Percentiles rank a stretch among this genome's conserved stretches.
These are phyloP conservation scores for Coboldia fuscipes DNA, from an alignment of 1,140 invertebrate species.

Conservation along the genomic window DNA sequence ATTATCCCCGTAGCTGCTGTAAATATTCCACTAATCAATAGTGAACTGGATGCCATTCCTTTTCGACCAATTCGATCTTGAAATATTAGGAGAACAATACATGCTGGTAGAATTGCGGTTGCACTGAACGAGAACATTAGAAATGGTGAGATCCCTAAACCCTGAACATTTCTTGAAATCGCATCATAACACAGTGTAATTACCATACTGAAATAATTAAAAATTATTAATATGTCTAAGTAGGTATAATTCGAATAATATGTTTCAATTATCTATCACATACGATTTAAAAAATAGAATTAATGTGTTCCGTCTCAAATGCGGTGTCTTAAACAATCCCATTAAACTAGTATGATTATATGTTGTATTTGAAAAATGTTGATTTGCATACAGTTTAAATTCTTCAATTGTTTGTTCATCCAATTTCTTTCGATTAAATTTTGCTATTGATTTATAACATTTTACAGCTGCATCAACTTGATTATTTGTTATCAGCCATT, in stretches of 20 bases:
- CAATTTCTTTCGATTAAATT: slow-evolving; percentile 27
- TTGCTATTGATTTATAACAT: slow-evolving; percentile 29
- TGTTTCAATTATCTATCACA: slow-evolving; percentile 9
- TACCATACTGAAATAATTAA: slow-evolving; percentile 25
- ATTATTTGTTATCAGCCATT: slow-evolving; percentile 36
- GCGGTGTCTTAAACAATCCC: slow-evolving; percentile 29
- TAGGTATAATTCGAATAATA: neutral
- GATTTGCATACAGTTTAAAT: slow-evolving; percentile 20
- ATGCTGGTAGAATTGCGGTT: slow-evolving; percentile 31
- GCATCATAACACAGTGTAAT: slow-evolving; percentile 38
- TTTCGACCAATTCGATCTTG: slow-evolving; percentile 35
- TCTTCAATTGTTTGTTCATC: slow-evolving; percentile 22
- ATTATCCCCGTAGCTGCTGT: slow-evolving; percentile 20
- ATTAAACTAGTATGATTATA: slow-evolving; percentile 24
- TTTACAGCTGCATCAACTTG: slow-evolving; percentile 27
- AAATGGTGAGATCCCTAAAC: slow-evolving; percentile 31
- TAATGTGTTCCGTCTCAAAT: slow-evolving; percentile 27
- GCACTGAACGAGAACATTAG: slow-evolving; percentile 31
- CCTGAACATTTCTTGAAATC: slow-evolving; percentile 34
- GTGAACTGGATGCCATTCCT: slow-evolving; percentile 28
- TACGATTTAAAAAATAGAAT: slow-evolving; percentile 35
- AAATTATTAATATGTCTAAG: too few relatives aligned
- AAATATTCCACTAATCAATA: slow-evolving; percentile 29
- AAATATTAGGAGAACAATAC: slow-evolving; percentile 27
- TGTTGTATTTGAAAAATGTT: too few relatives aligned